Percentiles rank a stretch among this genome's conserved stretches.
Evolutionary conservation across 2,113 vertebrate species (phyloP).

Genomic region (Pseudolaguvia tuberculata): DNA sequence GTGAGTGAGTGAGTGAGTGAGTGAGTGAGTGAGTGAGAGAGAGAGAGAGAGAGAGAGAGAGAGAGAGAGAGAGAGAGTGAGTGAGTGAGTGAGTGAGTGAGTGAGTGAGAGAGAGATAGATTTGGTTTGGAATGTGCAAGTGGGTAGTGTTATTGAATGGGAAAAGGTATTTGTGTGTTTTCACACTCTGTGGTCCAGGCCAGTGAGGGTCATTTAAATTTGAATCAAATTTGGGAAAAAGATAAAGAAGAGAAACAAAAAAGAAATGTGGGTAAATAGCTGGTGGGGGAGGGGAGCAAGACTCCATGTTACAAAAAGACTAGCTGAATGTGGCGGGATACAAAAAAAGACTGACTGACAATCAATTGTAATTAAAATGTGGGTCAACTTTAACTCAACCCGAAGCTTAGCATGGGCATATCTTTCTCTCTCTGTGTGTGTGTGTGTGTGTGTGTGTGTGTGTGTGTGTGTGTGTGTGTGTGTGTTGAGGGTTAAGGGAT

Average conservation of each 20-base stretch:
- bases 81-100: constrained; percentile 10
- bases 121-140: constrained; percentile 33
- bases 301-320: constrained; percentile 49
- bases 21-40: constrained; percentile 47
- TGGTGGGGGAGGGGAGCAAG: constrained; percentile 52
- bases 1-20: background rate
- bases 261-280: constrained; percentile 24
- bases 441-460: constrained; percentile 42
- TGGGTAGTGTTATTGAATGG: constrained; percentile 33
- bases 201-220: constrained; percentile 46
- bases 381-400: constrained; percentile 51
- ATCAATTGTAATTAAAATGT: constrained; percentile 53
- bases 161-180: constrained; percentile 11
- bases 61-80: constrained; percentile 50
- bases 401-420: constrained; percentile 32
- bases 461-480: constrained; percentile 43
- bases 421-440: constrained; percentile 39
- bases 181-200: constrained; percentile 33
- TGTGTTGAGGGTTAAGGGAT: no score
- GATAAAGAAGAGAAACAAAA: constrained; percentile 41
- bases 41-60: constrained; percentile 50
- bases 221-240: constrained; percentile 42
- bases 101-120: constrained; percentile 37
- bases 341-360: constrained; percentile 48
- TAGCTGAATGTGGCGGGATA: constrained; percentile 29